Conservation (phyloP, 2,797 vertebrate genomes). For the Falco cherrug region DNA sequence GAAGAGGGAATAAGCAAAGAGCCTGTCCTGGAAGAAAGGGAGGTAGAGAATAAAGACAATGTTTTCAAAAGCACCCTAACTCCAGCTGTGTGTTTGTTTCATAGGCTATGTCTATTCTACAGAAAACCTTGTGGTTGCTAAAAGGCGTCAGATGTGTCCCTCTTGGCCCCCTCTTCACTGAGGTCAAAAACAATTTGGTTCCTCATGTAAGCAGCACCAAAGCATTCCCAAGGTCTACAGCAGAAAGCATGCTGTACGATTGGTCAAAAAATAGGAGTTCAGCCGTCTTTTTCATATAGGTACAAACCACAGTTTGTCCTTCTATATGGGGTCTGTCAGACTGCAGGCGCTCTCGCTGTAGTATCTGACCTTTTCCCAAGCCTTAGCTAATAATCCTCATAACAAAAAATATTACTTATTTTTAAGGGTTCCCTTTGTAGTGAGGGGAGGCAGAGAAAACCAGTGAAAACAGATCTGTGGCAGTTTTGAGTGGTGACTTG, state of each 20-base stretch:
- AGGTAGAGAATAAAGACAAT: constrained; percentile 65
- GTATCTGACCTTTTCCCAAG: neutral
- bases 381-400: neutral
- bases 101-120: constrained; percentile 31
- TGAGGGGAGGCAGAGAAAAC: neutral
- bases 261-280: neutral
- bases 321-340: neutral
- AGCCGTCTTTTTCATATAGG: neutral
- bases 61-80: constrained; percentile 69
- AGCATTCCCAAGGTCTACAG: constrained; percentile 30
- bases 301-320: neutral
- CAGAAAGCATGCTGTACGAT: neutral
- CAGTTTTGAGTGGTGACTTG: neutral
- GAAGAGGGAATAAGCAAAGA: constrained; percentile 66
- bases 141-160: constrained; percentile 56
- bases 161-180: constrained; percentile 41
- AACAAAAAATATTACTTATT: neutral
- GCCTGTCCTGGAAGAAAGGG: constrained; percentile 64
- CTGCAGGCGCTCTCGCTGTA: neutral
- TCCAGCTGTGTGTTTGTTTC: constrained; percentile 72
- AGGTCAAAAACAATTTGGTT: constrained; percentile 57
- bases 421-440: neutral
- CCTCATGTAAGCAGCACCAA: constrained; percentile 27
- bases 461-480: neutral
- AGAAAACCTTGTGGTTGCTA: constrained; percentile 43